Evolutionary conservation across 1,140 invertebrate species (phyloP), one percentile per base, ranked within the genome.

Genomic region (Protaetia brevitarsis): DNA sequence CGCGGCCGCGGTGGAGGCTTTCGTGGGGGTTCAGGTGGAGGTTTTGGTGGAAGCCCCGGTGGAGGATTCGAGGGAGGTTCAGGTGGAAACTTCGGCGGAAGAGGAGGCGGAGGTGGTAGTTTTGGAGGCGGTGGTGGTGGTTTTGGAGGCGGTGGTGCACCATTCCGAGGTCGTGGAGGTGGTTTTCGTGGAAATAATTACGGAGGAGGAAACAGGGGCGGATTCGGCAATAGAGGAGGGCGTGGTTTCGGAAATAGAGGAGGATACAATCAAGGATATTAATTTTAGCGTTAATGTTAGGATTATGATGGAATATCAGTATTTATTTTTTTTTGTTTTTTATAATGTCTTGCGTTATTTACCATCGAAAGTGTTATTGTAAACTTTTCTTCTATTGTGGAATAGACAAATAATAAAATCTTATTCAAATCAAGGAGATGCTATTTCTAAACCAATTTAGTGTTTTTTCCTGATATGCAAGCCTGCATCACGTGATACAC

Each of bases 41-140:
- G 64, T 31, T 56, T 63, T 61, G 69, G 69, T 41, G 65, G 66
- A 28, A 56, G 60, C n/a, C n/a, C n/a, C n/a, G 28, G 64, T 30
- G 56, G 68, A n/a, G 30, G 41, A 31, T 64, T 71, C 34, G 66
- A 68, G 8, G n/a, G n/a, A n/a, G n/a, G n/a, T n/a, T n/a, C n/a
- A n/a, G n/a, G n/a, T n/a, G n/a, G n/a, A n/a, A n/a, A n/a, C n/a
- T n/a, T n/a, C n/a, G 64, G 56, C 51, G 37, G 68, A n/a, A 58
- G 65, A 37, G 62, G 70, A 8, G 64, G 71, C 31, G 66, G 70
- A 29, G 41, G 68, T 21, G 69, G 73, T 19, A 36, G 29, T 59
- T 56, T 56, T 23, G 30, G 63, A 37, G 66, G 65, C 26, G 67
- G 65, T 51, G 66, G 71, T 13, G 5, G 31, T 41, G n/a, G n/a